phyloP scores from a whole-genome alignment of 92 coral and sea anemone species.

The Actinernus sp. region DNA sequence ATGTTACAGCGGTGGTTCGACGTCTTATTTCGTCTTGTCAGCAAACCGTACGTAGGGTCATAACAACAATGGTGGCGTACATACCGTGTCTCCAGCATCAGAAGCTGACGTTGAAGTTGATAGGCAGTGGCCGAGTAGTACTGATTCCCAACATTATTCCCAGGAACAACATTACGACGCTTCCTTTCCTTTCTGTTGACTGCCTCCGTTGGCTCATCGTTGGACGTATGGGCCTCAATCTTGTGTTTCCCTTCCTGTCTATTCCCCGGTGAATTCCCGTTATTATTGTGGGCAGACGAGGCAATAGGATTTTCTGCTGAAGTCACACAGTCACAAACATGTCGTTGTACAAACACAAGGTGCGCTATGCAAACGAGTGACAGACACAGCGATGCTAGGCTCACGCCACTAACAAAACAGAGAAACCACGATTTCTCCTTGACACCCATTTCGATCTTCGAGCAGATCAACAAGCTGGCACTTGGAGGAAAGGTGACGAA shows the following conservation, averaged over 20 bases:
- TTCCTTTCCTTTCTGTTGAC: constrained; percentile 2
- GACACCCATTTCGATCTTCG: background rate
- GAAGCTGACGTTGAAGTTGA: constrained; percentile 34
- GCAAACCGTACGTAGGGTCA: background rate
- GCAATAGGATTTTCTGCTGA: background rate
- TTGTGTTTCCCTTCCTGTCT: background rate
- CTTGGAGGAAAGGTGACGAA: too few species aligned
- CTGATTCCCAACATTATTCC: background rate
- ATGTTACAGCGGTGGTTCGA: too few species aligned
- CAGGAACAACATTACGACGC: constrained; percentile 10
- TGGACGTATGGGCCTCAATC: too few species aligned
- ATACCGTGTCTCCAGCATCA: constrained; percentile 48
- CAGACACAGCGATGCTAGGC: constrained; percentile 17
- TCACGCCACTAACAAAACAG: constrained; percentile 5
- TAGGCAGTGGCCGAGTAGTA: constrained; percentile 6
- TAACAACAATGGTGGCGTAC: background rate
- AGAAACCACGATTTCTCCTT: constrained; percentile 21
- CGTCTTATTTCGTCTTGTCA: background rate
- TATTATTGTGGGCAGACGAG: background rate
- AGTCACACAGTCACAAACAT: constrained; percentile 21
- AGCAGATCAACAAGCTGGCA: too few species aligned
- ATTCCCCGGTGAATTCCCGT: background rate
- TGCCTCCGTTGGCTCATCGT: too few species aligned
- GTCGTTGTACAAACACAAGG: constrained; percentile 10
- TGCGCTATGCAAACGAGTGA: constrained; percentile 31